Conservation (phyloP, 1,140 invertebrate species). For the Hyles euphorbiae region DNA sequence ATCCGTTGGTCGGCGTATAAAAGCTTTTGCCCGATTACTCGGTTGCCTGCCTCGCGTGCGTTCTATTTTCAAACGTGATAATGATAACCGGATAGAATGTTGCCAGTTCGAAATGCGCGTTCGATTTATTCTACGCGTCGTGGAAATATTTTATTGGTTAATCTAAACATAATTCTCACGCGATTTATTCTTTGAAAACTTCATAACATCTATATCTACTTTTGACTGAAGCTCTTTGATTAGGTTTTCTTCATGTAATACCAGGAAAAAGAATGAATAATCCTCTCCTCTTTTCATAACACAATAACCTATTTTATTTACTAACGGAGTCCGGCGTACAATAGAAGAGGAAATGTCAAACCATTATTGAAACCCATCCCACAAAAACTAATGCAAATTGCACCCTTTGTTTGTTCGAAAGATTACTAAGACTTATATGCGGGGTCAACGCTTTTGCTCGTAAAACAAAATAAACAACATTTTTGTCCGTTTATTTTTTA, state of each 20-base stretch:
- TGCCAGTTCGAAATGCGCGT: conserved; percentile 1
- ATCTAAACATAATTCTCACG: no score
- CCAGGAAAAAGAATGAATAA: neutral
- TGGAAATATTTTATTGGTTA: neutral
- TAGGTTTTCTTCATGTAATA: neutral
- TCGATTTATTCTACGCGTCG: neutral
- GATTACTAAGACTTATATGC: conserved; percentile 28
- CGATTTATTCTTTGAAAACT: no score
- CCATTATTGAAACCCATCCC: conserved; percentile 2
- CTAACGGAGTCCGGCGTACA: no score
- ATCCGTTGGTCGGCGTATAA: conserved; percentile 43
- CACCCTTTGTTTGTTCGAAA: conserved; percentile 35
- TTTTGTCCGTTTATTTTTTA: conserved; percentile 1
- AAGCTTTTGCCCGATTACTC: conserved; percentile 65
- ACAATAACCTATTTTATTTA: no score
- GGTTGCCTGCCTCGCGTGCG: conserved; percentile 54
- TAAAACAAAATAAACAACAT: no score
- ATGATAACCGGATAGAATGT: conserved; percentile 49
- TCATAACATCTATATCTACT: no score
- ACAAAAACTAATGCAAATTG: conserved; percentile 20
- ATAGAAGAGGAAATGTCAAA: no score
- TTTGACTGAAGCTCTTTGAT: no score
- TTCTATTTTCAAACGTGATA: conserved; percentile 68
- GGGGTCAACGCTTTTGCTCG: conserved; percentile 2
- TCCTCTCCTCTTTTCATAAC: neutral